Evolutionary conservation across 1,140 invertebrate genomes (phyloP).

Genomic region (Amphibalanus amphitrite): DNA sequence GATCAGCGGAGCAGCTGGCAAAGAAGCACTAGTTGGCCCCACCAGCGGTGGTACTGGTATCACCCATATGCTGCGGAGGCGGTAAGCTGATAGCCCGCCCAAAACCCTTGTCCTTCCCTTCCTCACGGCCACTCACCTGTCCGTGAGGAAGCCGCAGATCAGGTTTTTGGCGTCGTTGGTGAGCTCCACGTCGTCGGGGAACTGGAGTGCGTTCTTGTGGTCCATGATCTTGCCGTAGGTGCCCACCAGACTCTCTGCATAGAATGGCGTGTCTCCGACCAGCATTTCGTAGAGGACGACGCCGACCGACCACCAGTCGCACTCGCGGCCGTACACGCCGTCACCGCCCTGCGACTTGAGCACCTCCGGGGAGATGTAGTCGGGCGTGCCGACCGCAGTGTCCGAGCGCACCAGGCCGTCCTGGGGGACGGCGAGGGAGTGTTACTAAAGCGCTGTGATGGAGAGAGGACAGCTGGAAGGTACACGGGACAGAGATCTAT

Average conservation of each 20-base stretch:
- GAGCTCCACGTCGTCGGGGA: constrained; percentile 87
- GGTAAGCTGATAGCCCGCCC: too few relatives aligned
- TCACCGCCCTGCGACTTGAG: constrained; percentile 93
- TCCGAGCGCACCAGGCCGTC: constrained; percentile 89
- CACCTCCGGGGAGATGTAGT: constrained; percentile 98
- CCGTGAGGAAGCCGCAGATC: constrained; percentile 84
- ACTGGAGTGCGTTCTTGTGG: constrained; percentile 84
- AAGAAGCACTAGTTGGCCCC: too few relatives aligned
- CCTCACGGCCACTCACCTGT: constrained; percentile 35
- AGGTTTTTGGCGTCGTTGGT: constrained; percentile 77
- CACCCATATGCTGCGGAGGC: too few relatives aligned
- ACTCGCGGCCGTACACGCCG: constrained; percentile 84
- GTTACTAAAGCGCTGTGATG: too few relatives aligned
- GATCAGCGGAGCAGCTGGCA: too few relatives aligned
- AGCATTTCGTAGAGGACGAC: constrained; percentile 99
- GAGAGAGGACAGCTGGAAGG: too few relatives aligned
- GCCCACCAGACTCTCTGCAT: constrained; percentile 91
- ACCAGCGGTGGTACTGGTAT: too few relatives aligned
- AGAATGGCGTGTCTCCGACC: constrained; percentile 97
- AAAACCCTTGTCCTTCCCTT: too few relatives aligned
- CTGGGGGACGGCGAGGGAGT: too few relatives aligned
- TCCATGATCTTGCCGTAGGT: constrained; percentile 99
- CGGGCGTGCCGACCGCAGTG: constrained; percentile 96
- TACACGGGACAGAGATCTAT: too few relatives aligned
- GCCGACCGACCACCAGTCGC: constrained; percentile 99